Evolutionary conservation across 1,140 invertebrate genomes (phyloP), one percentile per base, ranked within the genome.

Genomic region (Neotoxoptera formosana): DNA sequence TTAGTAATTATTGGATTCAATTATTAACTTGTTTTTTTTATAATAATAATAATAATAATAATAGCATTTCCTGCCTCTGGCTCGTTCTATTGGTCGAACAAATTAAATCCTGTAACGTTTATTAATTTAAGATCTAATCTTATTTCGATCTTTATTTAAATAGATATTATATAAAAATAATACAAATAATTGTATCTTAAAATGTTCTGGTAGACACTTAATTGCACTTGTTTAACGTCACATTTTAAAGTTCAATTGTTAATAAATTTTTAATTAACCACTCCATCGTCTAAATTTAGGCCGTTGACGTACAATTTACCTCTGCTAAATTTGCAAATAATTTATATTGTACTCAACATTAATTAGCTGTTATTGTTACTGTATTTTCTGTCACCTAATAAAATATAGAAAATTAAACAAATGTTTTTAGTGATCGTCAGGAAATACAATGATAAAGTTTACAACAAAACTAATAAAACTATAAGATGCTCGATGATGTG

Each of bases 331-430:
- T 67, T 34, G 1, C 11, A 34, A 76, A n/a, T n/a, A 76, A 76
- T n/a, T 67, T n/a, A 76, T n/a, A 76, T 20, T 20, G 14, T 67
- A 0, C n/a, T n/a, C 4, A 76, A 76, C 17, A n/a, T 76, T 76
- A 41, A 41, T 41, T n/a, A n/a, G 60, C n/a, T 3, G 14, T 76
- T 76, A 76, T n/a, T 76, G 0, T 76, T 2, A 17, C 6, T n/a
- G 14, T 76, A 17, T 7, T n/a, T 76, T 76, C 2, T n/a, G 60
- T 4, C 60, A 76, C 30, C 30, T n/a, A 76, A 34, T 17, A n/a
- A 76, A 76, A 76, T 76, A 76, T 76, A 76, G 60, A 76, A 76
- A n/a, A 76, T 76, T 76, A n/a, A n/a, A n/a, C 30, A 76, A 76
- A 76, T 76, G n/a, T 76, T n/a, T 76, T 76, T 76, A 76, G 60